Evolutionary conservation across 2,888 invertebrate genomes (phyloP).

Genomic region (Monopis laevigella): DNA sequence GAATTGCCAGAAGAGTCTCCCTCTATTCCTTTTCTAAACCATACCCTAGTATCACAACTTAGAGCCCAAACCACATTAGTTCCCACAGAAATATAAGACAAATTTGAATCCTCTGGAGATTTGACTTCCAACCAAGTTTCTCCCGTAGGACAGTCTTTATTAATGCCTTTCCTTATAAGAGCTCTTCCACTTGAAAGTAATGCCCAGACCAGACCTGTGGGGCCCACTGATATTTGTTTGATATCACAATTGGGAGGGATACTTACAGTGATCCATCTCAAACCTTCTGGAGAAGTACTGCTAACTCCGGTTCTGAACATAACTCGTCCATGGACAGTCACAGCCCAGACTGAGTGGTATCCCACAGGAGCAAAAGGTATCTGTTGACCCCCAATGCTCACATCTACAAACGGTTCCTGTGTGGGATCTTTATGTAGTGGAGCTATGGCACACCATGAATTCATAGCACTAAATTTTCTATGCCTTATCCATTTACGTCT

Average conservation of each 20-base stretch:
- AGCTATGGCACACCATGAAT: slow-evolving; percentile 92
- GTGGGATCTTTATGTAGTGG: slow-evolving; percentile 90
- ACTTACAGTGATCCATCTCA: slow-evolving; percentile 82
- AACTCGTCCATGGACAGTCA: slow-evolving; percentile 90
- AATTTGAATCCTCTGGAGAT: slow-evolving; percentile 74
- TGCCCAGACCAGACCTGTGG: slow-evolving; percentile 89
- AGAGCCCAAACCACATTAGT: slow-evolving; percentile 82
- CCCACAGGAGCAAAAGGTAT: slow-evolving; percentile 81
- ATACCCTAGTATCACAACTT: slow-evolving; percentile 83
- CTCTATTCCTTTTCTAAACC: slow-evolving; percentile 84
- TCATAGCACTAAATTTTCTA: slow-evolving; percentile 87
- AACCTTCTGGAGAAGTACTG: slow-evolving; percentile 85
- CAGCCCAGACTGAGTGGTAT: slow-evolving; percentile 88
- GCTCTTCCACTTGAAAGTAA: slow-evolving; percentile 85
- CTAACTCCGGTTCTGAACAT: slow-evolving; percentile 88
- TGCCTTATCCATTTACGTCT: slow-evolving; percentile 90
- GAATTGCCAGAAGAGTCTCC: slow-evolving; percentile 76
- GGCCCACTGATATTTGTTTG: slow-evolving; percentile 85
- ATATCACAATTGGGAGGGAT: slow-evolving; percentile 84
- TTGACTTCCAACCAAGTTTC: slow-evolving; percentile 83
- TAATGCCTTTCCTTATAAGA: slow-evolving; percentile 84
- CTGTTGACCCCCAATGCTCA: slow-evolving; percentile 85
- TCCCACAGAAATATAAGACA: slow-evolving; percentile 84
- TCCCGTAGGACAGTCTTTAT: slow-evolving; percentile 77
- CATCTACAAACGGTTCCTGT: slow-evolving; percentile 92